Conservation (phyloP, 2,113 vertebrate species). For the Dasypus novemcinctus region DNA sequence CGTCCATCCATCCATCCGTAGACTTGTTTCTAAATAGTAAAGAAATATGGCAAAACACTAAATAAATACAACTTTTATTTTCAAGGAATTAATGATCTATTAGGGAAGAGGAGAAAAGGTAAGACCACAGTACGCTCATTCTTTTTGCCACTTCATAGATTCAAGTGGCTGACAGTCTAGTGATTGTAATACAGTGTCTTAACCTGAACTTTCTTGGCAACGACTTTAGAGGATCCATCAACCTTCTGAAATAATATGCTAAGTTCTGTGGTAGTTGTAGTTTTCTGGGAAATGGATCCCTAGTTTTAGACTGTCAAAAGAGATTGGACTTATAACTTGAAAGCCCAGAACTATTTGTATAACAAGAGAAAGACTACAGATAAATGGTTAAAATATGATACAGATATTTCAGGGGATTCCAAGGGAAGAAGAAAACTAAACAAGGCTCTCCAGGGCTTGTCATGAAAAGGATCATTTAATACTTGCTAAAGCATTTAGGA, state of each 20-base stretch:
- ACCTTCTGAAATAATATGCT: background rate
- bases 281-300: background rate
- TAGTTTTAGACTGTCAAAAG: background rate
- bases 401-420: background rate
- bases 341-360: background rate
- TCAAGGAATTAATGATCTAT: background rate
- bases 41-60: background rate
- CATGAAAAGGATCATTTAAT: background rate
- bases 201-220: background rate
- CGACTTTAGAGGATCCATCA: background rate
- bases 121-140: background rate
- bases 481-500: background rate
- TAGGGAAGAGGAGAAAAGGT: background rate
- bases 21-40: slow-evolving; percentile 3
- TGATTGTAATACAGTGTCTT: background rate
- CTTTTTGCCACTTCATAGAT: background rate
- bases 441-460: background rate
- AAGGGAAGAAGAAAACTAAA: slow-evolving; percentile 6
- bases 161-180: background rate
- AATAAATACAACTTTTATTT: background rate
- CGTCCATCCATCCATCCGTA: background rate
- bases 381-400: background rate
- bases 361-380: background rate
- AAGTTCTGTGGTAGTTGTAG: background rate
- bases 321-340: background rate